phyloP scores from a whole-genome alignment of 2,888 invertebrate species.

The Lottia gigantea region DNA sequence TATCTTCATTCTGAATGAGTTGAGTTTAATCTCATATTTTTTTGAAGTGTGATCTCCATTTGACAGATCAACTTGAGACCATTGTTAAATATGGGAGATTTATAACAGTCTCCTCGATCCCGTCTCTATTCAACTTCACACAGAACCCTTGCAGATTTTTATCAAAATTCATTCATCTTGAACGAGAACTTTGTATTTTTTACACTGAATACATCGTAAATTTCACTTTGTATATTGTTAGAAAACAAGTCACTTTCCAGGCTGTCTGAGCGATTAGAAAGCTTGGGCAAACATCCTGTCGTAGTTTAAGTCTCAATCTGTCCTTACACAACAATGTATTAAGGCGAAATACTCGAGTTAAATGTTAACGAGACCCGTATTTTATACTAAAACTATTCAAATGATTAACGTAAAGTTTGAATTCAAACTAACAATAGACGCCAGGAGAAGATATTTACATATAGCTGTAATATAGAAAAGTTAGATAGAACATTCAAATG shows the following conservation, averaged over 20 bases:
- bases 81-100: constrained; percentile 2
- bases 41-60: constrained; percentile 6
- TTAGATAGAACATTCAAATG: too few species aligned
- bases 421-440: too few species aligned
- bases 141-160: constrained; percentile 7
- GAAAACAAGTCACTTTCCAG: neutral
- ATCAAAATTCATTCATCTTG: constrained; percentile 9
- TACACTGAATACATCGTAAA: constrained; percentile 8
- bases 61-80: constrained; percentile 10
- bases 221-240: constrained; percentile 9
- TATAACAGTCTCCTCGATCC: neutral
- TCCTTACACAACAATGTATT: too few species aligned
- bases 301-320: too few species aligned
- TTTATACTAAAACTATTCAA: too few species aligned
- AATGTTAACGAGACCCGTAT: too few species aligned
- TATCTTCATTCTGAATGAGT: constrained; percentile 3
- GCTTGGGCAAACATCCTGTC: neutral
- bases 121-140: neutral
- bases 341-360: too few species aligned
- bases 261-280: neutral
- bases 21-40: neutral
- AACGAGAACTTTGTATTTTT: constrained; percentile 2
- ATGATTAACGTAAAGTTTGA: too few species aligned
- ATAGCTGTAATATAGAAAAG: too few species aligned
- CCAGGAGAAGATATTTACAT: too few species aligned